These are phyloP conservation scores for Rhipidura dahli DNA, from an alignment of 2,113 vertebrate genomes.

Conservation along the genomic window DNA sequence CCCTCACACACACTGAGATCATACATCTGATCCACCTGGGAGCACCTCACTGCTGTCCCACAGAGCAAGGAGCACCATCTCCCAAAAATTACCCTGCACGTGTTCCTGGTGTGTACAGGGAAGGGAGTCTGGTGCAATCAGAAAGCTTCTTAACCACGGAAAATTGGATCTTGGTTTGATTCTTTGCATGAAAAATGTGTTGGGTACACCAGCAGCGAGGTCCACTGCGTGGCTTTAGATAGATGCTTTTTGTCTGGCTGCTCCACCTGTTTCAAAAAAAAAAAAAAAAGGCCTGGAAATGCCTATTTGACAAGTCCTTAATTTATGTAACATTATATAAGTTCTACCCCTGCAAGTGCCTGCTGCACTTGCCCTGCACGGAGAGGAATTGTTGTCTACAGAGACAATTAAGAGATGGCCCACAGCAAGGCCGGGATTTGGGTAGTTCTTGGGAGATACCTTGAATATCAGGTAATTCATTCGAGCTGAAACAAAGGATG, in stretches of 20 bases:
- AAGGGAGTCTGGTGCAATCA: background rate
- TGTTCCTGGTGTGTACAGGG: background rate
- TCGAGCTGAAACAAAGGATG: background rate
- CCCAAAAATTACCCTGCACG: rapidly evolving
- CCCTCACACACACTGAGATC: background rate
- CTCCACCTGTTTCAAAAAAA: background rate
- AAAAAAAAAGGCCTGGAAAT: background rate
- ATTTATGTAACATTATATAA: background rate
- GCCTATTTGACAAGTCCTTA: background rate
- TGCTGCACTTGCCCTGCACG: background rate
- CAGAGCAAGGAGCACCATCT: background rate
- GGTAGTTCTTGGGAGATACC: background rate
- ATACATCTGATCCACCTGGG: rapidly evolving
- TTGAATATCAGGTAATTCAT: background rate
- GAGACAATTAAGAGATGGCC: background rate
- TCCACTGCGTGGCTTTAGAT: background rate
- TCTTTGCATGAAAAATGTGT: background rate
- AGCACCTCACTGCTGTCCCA: background rate
- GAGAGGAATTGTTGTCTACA: background rate
- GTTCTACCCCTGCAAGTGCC: background rate
- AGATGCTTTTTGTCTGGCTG: background rate
- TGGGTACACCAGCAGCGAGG: background rate
- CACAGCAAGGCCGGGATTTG: background rate
- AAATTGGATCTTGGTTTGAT: background rate
- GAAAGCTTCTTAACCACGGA: background rate